These are phyloP conservation scores for Lordiphosa andalusiaca DNA, from an alignment of 2,888 invertebrate genomes.

Conservation along the genomic window DNA sequence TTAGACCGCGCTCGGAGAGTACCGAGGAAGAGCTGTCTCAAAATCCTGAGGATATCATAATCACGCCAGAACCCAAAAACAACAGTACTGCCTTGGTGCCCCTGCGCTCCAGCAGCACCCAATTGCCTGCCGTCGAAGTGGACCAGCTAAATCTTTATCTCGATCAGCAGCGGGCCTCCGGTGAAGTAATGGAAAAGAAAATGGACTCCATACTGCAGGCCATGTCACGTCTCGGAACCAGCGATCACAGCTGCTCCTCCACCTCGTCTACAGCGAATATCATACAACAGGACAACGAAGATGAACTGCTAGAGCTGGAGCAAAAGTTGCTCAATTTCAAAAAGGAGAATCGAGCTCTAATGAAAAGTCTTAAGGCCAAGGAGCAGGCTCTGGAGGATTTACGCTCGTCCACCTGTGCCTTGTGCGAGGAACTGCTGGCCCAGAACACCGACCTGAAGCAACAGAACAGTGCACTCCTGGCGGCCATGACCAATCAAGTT, in stretches of 20 bases:
- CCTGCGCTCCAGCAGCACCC: background rate
- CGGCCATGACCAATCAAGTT: slow-evolving; percentile 11
- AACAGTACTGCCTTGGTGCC: slow-evolving; percentile 11
- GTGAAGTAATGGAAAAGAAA: slow-evolving; percentile 35
- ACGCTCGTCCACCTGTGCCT: slow-evolving; percentile 26
- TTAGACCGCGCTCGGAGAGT: background rate
- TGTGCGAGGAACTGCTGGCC: slow-evolving; percentile 33
- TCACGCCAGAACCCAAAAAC: slow-evolving; percentile 19
- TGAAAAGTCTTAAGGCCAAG: slow-evolving; percentile 21
- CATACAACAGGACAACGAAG: slow-evolving; percentile 40
- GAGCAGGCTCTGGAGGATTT: slow-evolving; percentile 45
- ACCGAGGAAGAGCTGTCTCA: background rate
- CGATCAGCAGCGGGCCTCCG: slow-evolving; percentile 32
- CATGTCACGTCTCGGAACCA: slow-evolving; percentile 23
- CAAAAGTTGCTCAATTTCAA: slow-evolving; percentile 77
- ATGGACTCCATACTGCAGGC: slow-evolving; percentile 42
- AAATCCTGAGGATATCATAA: slow-evolving; percentile 15
- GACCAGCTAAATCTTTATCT: slow-evolving; percentile 26
- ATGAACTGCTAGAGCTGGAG: slow-evolving; percentile 74
- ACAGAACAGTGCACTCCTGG: slow-evolving; percentile 23
- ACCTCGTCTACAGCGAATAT: background rate
- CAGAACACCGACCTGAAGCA: slow-evolving; percentile 35
- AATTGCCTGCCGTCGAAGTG: background rate
- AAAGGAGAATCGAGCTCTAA: slow-evolving; percentile 74
- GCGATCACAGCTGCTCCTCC: background rate